phyloP scores from a whole-genome alignment of 2,797 vertebrate genomes.

The Odontamblyopus rebecca region DNA sequence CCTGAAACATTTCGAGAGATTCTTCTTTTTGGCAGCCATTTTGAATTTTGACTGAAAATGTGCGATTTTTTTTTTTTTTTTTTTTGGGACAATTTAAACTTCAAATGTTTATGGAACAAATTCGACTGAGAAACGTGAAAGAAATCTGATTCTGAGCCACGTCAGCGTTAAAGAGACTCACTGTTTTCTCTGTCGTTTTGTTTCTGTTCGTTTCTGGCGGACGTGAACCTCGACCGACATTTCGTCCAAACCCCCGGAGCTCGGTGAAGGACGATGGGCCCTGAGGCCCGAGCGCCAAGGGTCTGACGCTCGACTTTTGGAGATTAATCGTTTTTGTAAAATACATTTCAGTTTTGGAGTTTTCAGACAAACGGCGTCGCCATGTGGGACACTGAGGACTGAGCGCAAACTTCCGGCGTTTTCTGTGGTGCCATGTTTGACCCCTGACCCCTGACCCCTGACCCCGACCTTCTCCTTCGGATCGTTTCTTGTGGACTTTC shows the following conservation, averaged over 20 bases:
- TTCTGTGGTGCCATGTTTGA: background rate
- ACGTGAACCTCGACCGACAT: background rate
- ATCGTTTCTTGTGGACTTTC: background rate
- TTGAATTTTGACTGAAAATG: background rate
- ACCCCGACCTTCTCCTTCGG: background rate
- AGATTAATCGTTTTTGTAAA: background rate
- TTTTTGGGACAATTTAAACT: background rate
- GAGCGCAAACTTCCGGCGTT: background rate
- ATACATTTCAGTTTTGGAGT: background rate
- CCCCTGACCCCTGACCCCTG: background rate
- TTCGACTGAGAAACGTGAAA: background rate
- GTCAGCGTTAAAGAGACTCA: background rate
- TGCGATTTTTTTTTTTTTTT: background rate
- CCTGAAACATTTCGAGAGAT: background rate
- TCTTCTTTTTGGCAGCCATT: background rate
- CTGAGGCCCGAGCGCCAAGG: no score
- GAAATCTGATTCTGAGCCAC: background rate
- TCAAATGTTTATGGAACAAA: background rate
- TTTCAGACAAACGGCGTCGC: background rate
- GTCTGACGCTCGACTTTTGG: background rate
- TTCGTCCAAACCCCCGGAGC: no score
- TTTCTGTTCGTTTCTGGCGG: background rate
- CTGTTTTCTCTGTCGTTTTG: background rate
- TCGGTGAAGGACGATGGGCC: no score
- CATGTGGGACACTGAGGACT: background rate